Base-by-base conservation (phyloP, 1,140 invertebrate species). In the Leptinotarsa defecta region DNA sequence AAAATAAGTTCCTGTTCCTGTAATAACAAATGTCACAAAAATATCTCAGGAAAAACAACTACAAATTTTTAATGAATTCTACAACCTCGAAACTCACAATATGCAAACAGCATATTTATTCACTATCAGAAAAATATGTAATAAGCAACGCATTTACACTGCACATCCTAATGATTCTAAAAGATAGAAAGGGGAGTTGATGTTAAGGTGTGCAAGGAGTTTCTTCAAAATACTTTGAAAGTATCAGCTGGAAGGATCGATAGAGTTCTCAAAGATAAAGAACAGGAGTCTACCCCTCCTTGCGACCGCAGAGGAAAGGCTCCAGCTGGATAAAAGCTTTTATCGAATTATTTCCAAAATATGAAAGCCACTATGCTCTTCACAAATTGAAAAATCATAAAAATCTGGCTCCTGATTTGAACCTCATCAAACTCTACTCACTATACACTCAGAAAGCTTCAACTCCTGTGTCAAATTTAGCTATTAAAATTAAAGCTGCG, bases 341-440 rank as follows among this genome's bases (percentile, higher is more conserved):
- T 27, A 71, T 71, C n/a, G 48, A 48, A 15, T 5, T 48, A 49
- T 57, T 74, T 68, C n/a, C 73, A 15, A 67, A 17, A 24, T 75
- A 74, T 49, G 19, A 20, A 61, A 70, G 64, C 19, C 74, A 74
- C 62, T 77, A 70, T 63, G 57, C 27, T 34, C 27, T 34, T 34
- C 27, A 15, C 5, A 24, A 67, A 52, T 13, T 48, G 43, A 75
- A 77, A 67, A 74, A 24, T 57, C 17, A 6, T 13, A 68, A 75
- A 64, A 75, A 63, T 75, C 48, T 74, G 4, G 13, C 61, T 11
- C 68, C 74, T 15, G 63, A 27, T 22, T 67, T 71, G 19, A 52
- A 64, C 64, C 20, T 75, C 17, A 5, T n/a, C 5, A n/a, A 52
- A 52, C 3, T 52, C 13, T 52, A 52, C n/a, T 15, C 13, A 15